phyloP scores from a whole-genome alignment of 2,113 vertebrate species.

The Serilophus lunatus region DNA sequence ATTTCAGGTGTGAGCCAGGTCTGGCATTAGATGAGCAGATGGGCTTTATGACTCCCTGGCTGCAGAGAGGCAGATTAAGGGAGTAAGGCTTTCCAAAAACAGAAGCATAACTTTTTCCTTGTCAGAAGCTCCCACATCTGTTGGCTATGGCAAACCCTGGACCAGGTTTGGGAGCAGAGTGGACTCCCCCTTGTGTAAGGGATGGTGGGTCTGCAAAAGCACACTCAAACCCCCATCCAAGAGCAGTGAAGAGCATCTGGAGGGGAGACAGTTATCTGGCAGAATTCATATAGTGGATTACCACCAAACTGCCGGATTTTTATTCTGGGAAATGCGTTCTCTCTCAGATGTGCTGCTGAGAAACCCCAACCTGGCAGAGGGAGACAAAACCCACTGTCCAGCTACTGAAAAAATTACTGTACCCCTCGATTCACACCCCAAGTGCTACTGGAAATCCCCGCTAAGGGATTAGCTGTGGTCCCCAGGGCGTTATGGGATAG shows the following conservation, averaged over 20 bases:
- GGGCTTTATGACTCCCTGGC: background rate
- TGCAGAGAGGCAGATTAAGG: background rate
- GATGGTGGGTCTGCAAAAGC: background rate
- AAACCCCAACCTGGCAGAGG: background rate
- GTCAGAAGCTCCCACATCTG: background rate
- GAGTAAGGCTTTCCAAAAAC: background rate
- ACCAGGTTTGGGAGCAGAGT: background rate
- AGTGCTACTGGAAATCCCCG: background rate
- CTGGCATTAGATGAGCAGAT: background rate
- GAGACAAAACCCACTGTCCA: background rate
- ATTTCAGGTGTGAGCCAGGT: background rate
- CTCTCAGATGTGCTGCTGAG: background rate
- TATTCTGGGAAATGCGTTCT: background rate
- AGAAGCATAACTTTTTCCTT: background rate
- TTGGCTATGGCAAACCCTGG: fast-evolving
- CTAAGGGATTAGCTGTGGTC: background rate
- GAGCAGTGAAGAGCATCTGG: background rate
- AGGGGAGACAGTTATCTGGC: background rate
- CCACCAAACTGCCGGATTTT: background rate
- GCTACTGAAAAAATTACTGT: background rate
- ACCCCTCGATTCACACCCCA: background rate
- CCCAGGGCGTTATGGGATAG: fast-evolving
- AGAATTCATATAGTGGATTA: background rate
- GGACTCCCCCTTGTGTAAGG: background rate
- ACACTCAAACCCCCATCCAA: fast-evolving